Evolutionary conservation across 35 echinoderm and acorn worm species (phyloP), one percentile per base, ranked within the genome.

Genomic region (Lytechinus pictus): DNA sequence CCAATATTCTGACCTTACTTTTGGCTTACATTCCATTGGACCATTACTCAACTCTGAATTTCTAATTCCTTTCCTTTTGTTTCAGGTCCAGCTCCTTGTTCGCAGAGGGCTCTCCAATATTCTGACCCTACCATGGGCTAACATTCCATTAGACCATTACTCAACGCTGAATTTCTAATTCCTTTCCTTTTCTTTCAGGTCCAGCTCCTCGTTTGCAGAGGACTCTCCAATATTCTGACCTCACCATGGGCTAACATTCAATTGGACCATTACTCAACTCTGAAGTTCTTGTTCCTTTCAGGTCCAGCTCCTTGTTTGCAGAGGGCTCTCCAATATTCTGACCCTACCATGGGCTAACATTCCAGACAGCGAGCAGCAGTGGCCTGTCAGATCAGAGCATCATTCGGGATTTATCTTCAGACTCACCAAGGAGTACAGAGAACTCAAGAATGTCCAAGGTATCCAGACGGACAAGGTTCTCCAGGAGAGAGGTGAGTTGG

Each of bases 281-380:
- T 44, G 33, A 44, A 44, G 0, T 44, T 44, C 33, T 44, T 44
- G 33, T 44, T 13, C 91, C 91, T 92, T 12, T 19, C 87, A 98
- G 97, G 97, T 98, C 3, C 97, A 99, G 95, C 87, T 99, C 19
- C 66, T 99, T 87, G 96, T 99, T 21, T 98, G 96, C 58, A 24
- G 98, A 72, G 97, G 94, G 6, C 95, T 99, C 6, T 99, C 98
- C 52, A 98, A 99, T 95, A 99, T 99, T 87, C 95, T 99, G 33
- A 98, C 97, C 44, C 93, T 99, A 56, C 97, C 97, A 0, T 99
- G 98, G 98, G 97, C 98, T n/a, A 99, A 99, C 94, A 86, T 99
- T 52, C 87, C 97, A 9, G 98, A 99, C 55, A 72, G 71, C 10
- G 95, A 97, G 16, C 98, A 99, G 96, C 97, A 99, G 58, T 99